These are phyloP conservation scores for Heterohyrax brucei DNA, from an alignment of 2,797 vertebrate species.

Conservation along the genomic window DNA sequence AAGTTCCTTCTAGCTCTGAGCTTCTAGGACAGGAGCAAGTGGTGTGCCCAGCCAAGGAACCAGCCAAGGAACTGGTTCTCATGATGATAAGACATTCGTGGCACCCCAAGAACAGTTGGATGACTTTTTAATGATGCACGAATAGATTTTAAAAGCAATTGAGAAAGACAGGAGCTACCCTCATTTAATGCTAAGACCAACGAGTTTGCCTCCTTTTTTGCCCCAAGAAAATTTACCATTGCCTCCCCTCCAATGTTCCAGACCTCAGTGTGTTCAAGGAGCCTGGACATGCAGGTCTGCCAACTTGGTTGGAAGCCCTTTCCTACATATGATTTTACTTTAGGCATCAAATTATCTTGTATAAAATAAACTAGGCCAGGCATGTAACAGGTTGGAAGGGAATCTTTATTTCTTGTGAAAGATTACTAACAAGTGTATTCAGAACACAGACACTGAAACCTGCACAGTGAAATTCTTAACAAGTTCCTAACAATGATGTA, in stretches of 20 bases:
- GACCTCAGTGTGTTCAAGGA: slow-evolving; percentile 9
- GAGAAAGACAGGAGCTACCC: background rate
- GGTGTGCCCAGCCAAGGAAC: background rate
- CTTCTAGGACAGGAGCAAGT: slow-evolving; percentile 15
- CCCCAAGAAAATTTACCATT: background rate
- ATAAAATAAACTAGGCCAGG: slow-evolving; percentile 40
- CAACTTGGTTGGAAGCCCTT: background rate
- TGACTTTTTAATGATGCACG: slow-evolving; percentile 30
- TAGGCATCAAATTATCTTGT: slow-evolving; percentile 56
- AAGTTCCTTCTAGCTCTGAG: slow-evolving; percentile 40
- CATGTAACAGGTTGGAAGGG: slow-evolving; percentile 50
- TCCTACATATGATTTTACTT: slow-evolving; percentile 66
- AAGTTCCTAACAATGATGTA: slow-evolving; percentile 4
- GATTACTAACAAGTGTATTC: slow-evolving; percentile 68
- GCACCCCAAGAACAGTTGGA: slow-evolving; percentile 26
- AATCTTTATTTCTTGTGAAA: slow-evolving; percentile 70
- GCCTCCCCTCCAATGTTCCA: background rate
- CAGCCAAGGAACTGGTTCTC: background rate
- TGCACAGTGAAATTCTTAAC: background rate
- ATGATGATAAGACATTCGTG: slow-evolving; percentile 36
- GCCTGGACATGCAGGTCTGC: slow-evolving; percentile 1
- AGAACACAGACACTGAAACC: slow-evolving; percentile 31
- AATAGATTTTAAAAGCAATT: background rate
- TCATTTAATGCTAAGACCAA: slow-evolving; percentile 20
- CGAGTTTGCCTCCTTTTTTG: slow-evolving; percentile 34